A percentile compares a stretch with the other conserved stretches of the same genome.
These are phyloP conservation scores for Corythornis leucogaster DNA, from an alignment of 2,797 vertebrate species.

Conservation along the genomic window DNA sequence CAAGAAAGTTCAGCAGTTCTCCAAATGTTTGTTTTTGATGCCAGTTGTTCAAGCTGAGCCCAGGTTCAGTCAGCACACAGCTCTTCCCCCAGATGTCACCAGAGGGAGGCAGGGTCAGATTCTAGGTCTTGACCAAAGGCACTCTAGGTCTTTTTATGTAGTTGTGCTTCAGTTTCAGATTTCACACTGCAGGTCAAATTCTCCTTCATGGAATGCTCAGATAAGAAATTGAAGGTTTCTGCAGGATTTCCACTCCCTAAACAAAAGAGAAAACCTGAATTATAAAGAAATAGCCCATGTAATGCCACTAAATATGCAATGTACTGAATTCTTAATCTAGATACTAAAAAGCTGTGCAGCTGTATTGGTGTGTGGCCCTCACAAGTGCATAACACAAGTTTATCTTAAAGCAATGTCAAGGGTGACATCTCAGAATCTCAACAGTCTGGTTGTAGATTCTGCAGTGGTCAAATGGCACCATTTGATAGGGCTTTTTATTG, in stretches of 20 bases:
- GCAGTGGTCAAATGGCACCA: background rate
- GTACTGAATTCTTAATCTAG: background rate
- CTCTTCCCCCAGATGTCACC: background rate
- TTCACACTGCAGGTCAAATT: background rate
- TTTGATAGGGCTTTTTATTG: background rate
- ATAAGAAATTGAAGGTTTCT: background rate
- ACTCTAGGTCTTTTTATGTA: background rate
- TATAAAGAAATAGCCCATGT: background rate
- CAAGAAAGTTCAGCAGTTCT: background rate
- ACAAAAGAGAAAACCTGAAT: background rate
- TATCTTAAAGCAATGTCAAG: background rate
- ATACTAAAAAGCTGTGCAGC: background rate
- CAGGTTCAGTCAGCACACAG: background rate
- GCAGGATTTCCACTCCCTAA: background rate
- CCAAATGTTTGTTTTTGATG: background rate
- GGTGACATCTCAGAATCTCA: background rate
- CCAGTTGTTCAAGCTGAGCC: background rate
- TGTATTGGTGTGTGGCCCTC: background rate
- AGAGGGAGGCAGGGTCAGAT: background rate
- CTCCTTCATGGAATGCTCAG: background rate
- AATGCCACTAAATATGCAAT: background rate
- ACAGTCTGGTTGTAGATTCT: background rate
- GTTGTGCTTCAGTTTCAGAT: background rate
- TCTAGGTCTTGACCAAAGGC: background rate
- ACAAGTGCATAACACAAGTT: background rate